A percentile compares a stretch with the other conserved stretches of the same genome.
Conservation (phyloP, 2,113 vertebrate species). For the Cyanoramphus novaezelandiae region DNA sequence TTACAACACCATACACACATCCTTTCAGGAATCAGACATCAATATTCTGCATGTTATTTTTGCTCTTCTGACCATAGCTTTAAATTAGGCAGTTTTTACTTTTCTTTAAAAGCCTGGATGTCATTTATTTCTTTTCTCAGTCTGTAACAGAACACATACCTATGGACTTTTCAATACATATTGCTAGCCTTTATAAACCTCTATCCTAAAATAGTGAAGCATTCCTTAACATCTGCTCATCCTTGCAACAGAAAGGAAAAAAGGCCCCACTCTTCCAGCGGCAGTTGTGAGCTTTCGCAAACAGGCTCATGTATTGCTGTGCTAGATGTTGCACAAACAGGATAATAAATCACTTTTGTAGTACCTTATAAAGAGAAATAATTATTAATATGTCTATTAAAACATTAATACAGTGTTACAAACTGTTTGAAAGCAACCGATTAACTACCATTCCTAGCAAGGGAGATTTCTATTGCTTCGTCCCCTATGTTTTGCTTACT, state of each 20-base stretch:
- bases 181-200: conserved; percentile 21
- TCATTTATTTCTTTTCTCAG: conserved; percentile 13
- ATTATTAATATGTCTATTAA: background rate
- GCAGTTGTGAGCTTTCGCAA: conserved; percentile 6
- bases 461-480: background rate
- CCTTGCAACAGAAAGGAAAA: background rate
- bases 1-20: background rate
- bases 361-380: background rate
- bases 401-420: background rate
- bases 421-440: background rate
- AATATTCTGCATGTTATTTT: background rate
- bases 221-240: conserved; percentile 40
- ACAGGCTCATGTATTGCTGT: background rate
- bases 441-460: background rate
- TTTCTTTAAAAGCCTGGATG: conserved; percentile 13
- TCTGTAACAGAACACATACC: conserved; percentile 34
- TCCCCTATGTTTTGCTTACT: background rate
- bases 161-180: background rate
- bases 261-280: background rate
- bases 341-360: conserved; percentile 3
- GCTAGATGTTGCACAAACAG: background rate
- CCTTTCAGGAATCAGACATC: background rate
- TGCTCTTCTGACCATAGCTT: background rate
- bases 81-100: background rate
- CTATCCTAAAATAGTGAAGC: background rate